Evolutionary conservation across 2,888 invertebrate species (phyloP).

Genomic region (Tipula confusa): DNA sequence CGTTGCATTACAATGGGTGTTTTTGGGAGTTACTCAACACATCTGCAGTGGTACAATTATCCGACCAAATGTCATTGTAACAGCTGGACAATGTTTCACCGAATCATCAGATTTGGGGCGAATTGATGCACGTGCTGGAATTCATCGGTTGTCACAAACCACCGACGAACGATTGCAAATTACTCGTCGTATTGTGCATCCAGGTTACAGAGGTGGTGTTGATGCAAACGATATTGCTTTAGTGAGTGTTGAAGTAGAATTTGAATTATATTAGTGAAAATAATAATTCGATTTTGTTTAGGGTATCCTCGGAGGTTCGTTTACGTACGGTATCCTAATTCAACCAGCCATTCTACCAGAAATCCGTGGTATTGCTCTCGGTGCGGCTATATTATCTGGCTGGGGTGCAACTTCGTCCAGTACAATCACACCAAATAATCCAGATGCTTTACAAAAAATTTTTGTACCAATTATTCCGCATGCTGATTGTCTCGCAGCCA

Average conservation of each 20-base stretch:
- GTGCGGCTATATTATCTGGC: conserved; percentile 46
- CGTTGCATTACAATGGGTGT: conserved; percentile 45
- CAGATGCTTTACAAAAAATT: conserved; percentile 42
- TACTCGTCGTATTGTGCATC: conserved; percentile 43
- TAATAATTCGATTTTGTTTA: neutral
- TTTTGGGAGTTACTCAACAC: conserved; percentile 43
- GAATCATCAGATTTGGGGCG: conserved; percentile 42
- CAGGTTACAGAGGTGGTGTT: conserved; percentile 44
- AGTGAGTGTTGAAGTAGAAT: conserved; percentile 40
- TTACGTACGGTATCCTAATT: neutral
- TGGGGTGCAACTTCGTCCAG: conserved; percentile 46
- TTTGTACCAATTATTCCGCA: conserved; percentile 42
- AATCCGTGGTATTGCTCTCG: conserved; percentile 40
- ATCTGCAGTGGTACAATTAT: conserved; percentile 52
- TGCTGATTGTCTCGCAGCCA: conserved; percentile 38
- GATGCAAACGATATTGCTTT: conserved; percentile 56
- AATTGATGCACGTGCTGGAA: conserved; percentile 45
- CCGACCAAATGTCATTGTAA: conserved; percentile 46
- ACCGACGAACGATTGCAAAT: conserved; percentile 38
- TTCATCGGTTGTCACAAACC: conserved; percentile 43
- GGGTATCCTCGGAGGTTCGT: neutral
- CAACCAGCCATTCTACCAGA: conserved; percentile 46
- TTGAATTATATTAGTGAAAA: too few species aligned
- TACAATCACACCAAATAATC: neutral
- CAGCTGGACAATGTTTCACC: conserved; percentile 47